Base-by-base conservation (phyloP, 2,888 invertebrate species). In the Drosophila siamana region DNA sequence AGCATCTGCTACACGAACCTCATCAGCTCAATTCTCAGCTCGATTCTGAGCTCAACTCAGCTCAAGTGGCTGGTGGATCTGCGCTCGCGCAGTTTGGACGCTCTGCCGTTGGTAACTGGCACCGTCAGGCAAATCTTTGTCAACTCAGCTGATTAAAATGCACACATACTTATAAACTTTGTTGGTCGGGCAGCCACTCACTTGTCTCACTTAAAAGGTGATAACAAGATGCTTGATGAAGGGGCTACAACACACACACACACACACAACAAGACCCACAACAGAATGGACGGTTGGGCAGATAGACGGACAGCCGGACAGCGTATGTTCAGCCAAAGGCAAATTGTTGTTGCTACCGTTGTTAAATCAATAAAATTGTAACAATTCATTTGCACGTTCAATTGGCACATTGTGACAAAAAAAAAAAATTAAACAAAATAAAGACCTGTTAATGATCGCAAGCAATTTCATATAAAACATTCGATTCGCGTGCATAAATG, bases 201-300 rank as follows among this genome's bases (percentile, higher is more conserved):
- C 87, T 74, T 87, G 76, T 84, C 85, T 71, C 82, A 80, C 89
- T 87, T 89, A 86, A 82, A 89, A 86, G 89, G 88, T 79, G 86
- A 86, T 82, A 84, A 88, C 85, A 84, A 78, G 80, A 72, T 83
- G 84, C 84, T 86, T 71, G 78, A 69, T 66, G 44, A 48, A 64
- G 50, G 50, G 47, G 55, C 50, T 19, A 67, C 38, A 69, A 9
- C 26, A 43, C 28, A 55, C 3, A 50, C 8, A 13, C n/a, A 24
- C 30, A 30, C 30, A 30, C 30, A 33, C 30, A 30, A 33, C 33
- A 33, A 28, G n/a, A 33, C 2, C 30, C 30, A 36, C 13, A 13
- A 36, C 33, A 36, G n/a, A 11, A 36, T 13, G 33, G 33, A 36
- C 11, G n/a, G n/a, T n/a, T 13, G 33, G 33, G n/a, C 11, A 13